Evolutionary conservation across 2,888 invertebrate species (phyloP), one percentile per base, ranked within the genome.

Genomic region (Patella caerulea): DNA sequence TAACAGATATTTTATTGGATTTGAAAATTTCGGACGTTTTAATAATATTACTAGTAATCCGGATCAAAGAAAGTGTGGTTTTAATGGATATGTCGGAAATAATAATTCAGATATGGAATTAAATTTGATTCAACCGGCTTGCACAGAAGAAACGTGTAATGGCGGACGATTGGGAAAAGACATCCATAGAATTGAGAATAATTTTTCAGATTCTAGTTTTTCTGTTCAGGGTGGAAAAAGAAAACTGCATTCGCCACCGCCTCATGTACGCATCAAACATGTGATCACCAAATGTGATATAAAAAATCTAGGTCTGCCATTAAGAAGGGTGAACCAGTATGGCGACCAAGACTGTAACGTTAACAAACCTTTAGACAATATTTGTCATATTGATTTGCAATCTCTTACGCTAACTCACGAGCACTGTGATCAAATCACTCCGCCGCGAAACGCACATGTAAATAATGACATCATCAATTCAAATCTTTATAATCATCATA

Each of bases 221-320:
- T 9, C 19, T 65, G 65, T 12, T 65, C 65, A 24, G 19, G 65
- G 24, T 24, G 11, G 65, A 14, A 19, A 24, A 24, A 19, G 24
- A 65, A 65, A 65, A 24, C 65, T 65, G 19, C 65, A 65, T 65
- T 65, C 65, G 1, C 65, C 65, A 3, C 65, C 65, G 7, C 65
- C 65, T 4, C 65, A 65, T 65, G 14, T 65, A 12, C 65, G 65
- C 24, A 65, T 65, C 65, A 65, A 65, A 65, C 65, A 65, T 24
- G 65, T 65, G 9, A 24, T 65, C 19, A 24, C 65, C 19, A 65
- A 65, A 65, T 9, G 19, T 11, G 65, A 65, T 14, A 65, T 65
- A 24, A 19, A 24, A 12, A 24, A 65, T 24, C 19, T 24, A 12
- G 19, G 24, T 24, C 19, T 65, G 19, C 65, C 65, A 24, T 15